Percentiles rank a stretch among this genome's conserved stretches.
Evolutionary conservation across 1,140 invertebrate species (phyloP).

Genomic region (Caenorhabditis tropicalis): DNA sequence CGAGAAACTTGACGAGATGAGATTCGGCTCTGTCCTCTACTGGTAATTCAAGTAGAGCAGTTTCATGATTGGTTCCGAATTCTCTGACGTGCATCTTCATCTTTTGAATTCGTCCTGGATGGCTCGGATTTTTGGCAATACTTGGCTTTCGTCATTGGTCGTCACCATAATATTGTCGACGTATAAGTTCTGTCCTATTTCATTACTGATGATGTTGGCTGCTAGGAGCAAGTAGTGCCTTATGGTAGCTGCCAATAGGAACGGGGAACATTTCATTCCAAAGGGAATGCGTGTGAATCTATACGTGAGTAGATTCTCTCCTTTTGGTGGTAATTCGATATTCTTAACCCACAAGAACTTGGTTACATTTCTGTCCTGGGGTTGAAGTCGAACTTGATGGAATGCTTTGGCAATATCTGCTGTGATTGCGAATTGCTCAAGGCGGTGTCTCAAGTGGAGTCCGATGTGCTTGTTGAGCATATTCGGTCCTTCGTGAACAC

Average conservation of each 20-base stretch:
- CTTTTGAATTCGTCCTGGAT: background rate
- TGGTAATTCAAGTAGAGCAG: background rate
- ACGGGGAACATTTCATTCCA: slow-evolving; percentile 52
- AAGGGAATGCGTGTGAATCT: slow-evolving; percentile 54
- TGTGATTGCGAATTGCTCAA: too few relatives aligned
- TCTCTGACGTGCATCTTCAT: background rate
- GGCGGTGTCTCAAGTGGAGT: too few relatives aligned
- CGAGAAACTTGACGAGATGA: background rate
- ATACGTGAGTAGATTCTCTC: slow-evolving; percentile 17
- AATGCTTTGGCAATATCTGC: slow-evolving; percentile 57
- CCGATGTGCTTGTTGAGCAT: too few relatives aligned
- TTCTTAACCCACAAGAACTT: slow-evolving; percentile 58
- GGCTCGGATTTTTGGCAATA: background rate
- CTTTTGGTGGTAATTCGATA: background rate
- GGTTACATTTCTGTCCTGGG: slow-evolving; percentile 53
- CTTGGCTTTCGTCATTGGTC: slow-evolving; percentile 23
- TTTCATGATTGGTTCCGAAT: background rate
- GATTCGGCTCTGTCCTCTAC: background rate
- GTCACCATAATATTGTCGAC: slow-evolving; percentile 48
- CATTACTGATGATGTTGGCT: background rate
- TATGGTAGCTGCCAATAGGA: slow-evolving; percentile 43
- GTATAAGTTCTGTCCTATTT: slow-evolving; percentile 49
- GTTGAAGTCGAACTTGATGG: slow-evolving; percentile 51
- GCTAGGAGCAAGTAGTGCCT: slow-evolving; percentile 29
- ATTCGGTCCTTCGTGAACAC: too few relatives aligned